phyloP scores from a whole-genome alignment of 2,113 vertebrate species.

The Lanius collurio region DNA sequence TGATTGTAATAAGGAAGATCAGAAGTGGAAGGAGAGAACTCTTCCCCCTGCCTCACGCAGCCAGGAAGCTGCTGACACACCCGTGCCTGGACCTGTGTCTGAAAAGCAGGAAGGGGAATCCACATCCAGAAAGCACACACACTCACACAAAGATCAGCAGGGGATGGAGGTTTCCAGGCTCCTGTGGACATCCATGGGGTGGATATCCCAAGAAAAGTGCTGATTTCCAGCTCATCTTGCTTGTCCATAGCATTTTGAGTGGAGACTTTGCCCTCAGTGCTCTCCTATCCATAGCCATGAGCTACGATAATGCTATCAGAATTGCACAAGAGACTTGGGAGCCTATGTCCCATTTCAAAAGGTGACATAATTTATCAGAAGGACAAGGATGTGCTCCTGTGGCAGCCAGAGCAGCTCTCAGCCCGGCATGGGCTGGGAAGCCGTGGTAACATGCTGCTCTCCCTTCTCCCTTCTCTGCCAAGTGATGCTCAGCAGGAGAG shows the following conservation, averaged over 20 bases:
- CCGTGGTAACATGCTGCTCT: fast-evolving
- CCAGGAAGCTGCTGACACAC: background rate
- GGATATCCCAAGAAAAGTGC: background rate
- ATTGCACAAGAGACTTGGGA: background rate
- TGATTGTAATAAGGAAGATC: background rate
- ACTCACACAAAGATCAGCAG: background rate
- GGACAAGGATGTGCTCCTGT: background rate
- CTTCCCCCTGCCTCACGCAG: background rate
- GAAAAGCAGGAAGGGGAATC: background rate
- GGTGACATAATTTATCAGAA: background rate
- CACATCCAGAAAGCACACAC: background rate
- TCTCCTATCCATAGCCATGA: background rate
- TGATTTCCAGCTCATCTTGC: background rate
- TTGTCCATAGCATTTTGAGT: background rate
- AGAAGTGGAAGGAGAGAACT: background rate
- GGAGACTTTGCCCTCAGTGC: background rate
- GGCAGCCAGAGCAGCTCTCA: background rate
- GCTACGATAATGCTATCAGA: fast-evolving
- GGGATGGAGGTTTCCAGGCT: background rate
- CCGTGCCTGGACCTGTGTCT: background rate
- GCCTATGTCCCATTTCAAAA: background rate
- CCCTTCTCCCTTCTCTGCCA: background rate
- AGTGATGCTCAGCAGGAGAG: background rate
- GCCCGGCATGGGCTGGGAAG: background rate
- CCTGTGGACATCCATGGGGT: background rate